These are phyloP conservation scores for Anastrepha obliqua DNA, from an alignment of 1,140 invertebrate genomes.

Conservation along the genomic window DNA sequence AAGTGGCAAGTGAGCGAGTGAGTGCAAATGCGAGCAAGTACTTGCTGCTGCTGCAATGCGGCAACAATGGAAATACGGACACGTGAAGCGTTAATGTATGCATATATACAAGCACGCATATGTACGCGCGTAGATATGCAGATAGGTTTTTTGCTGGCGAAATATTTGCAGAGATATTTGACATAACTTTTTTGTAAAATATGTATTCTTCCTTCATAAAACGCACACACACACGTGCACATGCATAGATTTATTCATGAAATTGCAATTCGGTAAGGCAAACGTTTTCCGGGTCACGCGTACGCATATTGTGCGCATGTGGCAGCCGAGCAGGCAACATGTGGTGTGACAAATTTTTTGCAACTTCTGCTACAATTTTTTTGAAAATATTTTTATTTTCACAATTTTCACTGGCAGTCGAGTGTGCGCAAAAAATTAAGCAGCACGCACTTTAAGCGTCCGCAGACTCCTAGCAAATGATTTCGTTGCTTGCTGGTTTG, in stretches of 20 bases:
- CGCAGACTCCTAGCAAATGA: too few species aligned
- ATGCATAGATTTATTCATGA: neutral
- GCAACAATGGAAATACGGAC: neutral
- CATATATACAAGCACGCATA: neutral
- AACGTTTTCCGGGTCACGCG: conserved; percentile 10
- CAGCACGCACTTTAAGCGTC: neutral
- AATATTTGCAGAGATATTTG: too few species aligned
- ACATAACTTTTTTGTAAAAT: too few species aligned
- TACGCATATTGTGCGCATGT: neutral
- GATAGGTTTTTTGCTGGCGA: neutral
- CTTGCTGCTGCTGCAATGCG: neutral
- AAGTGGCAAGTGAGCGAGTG: conserved; percentile 8
- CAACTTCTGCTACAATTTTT: neutral
- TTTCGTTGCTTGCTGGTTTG: too few species aligned
- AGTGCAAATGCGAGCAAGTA: neutral
- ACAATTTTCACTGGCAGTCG: neutral
- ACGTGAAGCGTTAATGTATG: neutral
- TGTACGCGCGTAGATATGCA: neutral
- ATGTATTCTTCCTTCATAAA: neutral
- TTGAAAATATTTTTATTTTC: neutral
- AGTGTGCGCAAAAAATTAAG: neutral
- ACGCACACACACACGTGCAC: neutral
- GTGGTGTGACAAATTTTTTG: neutral
- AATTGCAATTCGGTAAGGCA: neutral
- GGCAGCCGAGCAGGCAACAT: neutral